Percentiles rank a stretch among this genome's conserved stretches.
Conservation (phyloP, 2,113 vertebrate genomes). For the Solenodon paradoxus region DNA sequence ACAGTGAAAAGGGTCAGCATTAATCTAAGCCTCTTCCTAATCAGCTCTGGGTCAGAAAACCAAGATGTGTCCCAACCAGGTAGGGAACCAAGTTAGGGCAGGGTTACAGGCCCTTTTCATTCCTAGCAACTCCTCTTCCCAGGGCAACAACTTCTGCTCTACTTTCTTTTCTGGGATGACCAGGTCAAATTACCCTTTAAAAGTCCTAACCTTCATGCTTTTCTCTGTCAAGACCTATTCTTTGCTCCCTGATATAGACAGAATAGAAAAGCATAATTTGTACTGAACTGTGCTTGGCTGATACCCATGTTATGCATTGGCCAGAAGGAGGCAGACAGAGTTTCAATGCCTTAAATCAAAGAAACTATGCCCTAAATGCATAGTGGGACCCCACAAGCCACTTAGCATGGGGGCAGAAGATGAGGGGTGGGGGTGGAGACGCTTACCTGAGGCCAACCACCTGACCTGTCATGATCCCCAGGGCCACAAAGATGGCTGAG, state of each 20-base stretch:
- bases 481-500: conserved; percentile 89
- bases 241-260: not conserved
- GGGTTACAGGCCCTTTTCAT: not conserved
- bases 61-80: not conserved
- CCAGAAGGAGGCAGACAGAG: not conserved
- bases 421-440: not conserved
- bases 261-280: not conserved
- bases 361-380: not conserved
- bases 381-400: not conserved
- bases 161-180: not conserved
- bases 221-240: not conserved
- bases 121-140: not conserved
- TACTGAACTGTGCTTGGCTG: not conserved
- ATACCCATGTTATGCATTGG: not conserved
- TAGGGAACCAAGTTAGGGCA: not conserved
- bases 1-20: not conserved
- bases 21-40: not conserved
- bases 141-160: not conserved
- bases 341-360: not conserved
- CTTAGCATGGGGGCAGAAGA: not conserved
- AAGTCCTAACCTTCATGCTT: not conserved
- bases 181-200: not conserved
- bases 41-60: not conserved
- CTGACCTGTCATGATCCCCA: conserved; percentile 91
- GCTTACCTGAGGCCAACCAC: conserved; percentile 89